A percentile compares a stretch with the other conserved stretches of the same genome.
These are phyloP conservation scores for Prionailurus viverrinus DNA, from an alignment of 2,113 vertebrate species.

Conservation along the genomic window DNA sequence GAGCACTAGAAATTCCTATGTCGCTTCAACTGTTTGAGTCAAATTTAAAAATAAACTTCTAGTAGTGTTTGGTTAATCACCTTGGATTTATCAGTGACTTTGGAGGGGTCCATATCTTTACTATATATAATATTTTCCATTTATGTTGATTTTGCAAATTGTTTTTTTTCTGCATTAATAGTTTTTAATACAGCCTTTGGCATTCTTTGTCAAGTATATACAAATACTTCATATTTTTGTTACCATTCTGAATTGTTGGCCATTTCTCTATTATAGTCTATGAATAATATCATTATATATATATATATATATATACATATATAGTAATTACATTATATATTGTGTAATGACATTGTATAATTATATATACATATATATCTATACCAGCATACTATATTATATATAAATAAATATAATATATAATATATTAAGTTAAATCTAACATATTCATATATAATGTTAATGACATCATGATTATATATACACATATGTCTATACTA, in stretches of 20 bases:
- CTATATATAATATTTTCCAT: background rate
- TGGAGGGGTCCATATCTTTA: background rate
- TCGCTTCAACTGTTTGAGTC: background rate
- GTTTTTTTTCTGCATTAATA: background rate
- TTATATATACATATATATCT: background rate
- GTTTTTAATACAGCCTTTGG: background rate
- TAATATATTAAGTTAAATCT: background rate
- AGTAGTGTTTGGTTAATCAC: background rate
- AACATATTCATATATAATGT: no score
- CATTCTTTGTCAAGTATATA: background rate
- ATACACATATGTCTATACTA: background rate
- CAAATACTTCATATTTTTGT: background rate
- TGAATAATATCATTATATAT: background rate
- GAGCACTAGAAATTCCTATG: background rate
- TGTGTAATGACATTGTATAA: background rate
- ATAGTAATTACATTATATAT: no score
- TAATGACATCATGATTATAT: background rate
- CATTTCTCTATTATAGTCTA: background rate
- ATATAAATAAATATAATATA: background rate
- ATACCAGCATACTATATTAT: background rate
- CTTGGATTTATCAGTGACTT: background rate
- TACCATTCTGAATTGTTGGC: background rate
- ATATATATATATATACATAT: background rate
- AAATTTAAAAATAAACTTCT: background rate
- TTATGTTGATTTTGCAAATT: background rate